These are phyloP conservation scores for Himalopsyche kuldschensis DNA, from an alignment of 2,888 invertebrate genomes.

Conservation along the genomic window DNA sequence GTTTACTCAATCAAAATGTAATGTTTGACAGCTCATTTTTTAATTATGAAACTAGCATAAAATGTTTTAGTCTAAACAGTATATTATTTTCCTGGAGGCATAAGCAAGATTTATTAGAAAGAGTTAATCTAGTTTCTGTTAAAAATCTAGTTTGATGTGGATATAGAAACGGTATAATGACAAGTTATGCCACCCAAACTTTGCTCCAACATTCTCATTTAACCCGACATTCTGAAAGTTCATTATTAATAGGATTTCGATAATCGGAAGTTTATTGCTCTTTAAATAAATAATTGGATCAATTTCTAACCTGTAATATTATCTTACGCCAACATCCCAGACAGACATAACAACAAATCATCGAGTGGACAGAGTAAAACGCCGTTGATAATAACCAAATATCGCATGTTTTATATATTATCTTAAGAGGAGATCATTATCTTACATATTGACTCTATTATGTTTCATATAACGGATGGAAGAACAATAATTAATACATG, in stretches of 20 bases:
- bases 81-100: too few relatives aligned
- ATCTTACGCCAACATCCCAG: background rate
- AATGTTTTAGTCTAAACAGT: background rate
- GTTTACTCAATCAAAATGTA: too few relatives aligned
- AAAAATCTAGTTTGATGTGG: background rate
- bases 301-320: background rate
- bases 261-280: background rate
- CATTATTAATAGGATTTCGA: background rate
- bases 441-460: background rate
- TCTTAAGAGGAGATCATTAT: too few relatives aligned
- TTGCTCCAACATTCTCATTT: background rate
- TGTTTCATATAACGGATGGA: background rate
- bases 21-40: background rate
- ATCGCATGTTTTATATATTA: too few relatives aligned
- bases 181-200: background rate
- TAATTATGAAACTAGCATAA: background rate
- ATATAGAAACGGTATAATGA: background rate
- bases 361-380: background rate
- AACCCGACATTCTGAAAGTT: background rate
- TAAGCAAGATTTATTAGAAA: background rate
- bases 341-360: background rate
- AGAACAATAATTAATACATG: background rate
- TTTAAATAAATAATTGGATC: background rate
- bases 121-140: background rate
- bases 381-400: background rate